Percentiles rank a stretch among this genome's conserved stretches.
phyloP scores from a whole-genome alignment of 2,113 vertebrate species.

The Chelonoidis abingdonii region DNA sequence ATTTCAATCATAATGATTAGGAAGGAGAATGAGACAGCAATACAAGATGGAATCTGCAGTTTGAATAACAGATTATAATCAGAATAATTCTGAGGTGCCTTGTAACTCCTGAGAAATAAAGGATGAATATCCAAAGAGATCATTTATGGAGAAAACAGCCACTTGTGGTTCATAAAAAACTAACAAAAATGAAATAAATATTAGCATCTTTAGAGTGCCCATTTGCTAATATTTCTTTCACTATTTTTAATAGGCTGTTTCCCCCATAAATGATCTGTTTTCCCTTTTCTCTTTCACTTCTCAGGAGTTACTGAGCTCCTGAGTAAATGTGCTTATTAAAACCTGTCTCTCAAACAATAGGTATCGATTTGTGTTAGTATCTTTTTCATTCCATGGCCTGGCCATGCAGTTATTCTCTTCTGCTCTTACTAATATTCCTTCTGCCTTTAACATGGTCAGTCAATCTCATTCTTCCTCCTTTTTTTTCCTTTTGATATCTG shows the following conservation, averaged over 20 bases:
- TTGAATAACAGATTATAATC: neutral
- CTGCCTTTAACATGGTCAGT: neutral
- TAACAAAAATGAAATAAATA: neutral
- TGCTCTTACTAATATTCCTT: neutral
- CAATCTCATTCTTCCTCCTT: rapidly evolving
- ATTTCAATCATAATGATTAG: neutral
- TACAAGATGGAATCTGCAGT: neutral
- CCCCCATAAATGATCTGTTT: neutral
- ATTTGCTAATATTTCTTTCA: neutral
- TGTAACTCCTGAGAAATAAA: neutral
- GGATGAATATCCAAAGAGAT: too few species aligned
- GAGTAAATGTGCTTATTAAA: neutral
- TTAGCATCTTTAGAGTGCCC: neutral
- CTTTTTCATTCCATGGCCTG: neutral
- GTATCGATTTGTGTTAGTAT: neutral
- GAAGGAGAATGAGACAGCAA: neutral
- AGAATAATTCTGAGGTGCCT: neutral
- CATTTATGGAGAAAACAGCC: too few species aligned
- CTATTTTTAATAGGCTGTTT: neutral
- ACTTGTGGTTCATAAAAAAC: neutral
- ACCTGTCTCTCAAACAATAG: neutral
- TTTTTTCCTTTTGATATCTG: neutral
- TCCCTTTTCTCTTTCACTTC: neutral
- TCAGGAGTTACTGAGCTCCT: neutral
- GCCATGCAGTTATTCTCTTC: neutral